These are phyloP conservation scores for Blastomussa wellsi DNA, from an alignment of 92 coral and sea anemone genomes.

Conservation along the genomic window DNA sequence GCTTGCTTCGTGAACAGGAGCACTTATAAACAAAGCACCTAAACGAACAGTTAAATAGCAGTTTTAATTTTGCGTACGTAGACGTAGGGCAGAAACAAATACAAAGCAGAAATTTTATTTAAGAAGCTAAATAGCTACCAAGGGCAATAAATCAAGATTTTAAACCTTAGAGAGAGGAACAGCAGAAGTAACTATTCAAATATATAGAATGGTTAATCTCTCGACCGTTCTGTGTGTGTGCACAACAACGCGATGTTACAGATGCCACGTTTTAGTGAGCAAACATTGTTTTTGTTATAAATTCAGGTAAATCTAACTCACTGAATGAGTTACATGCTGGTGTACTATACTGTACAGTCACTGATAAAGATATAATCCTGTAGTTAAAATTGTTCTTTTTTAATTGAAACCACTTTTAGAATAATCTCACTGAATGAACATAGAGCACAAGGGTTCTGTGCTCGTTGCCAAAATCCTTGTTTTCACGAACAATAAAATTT, in stretches of 20 bases:
- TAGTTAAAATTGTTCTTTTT: not conserved
- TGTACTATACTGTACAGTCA: not conserved
- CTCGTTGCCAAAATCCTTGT: not conserved
- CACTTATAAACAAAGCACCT: not conserved
- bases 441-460: not conserved
- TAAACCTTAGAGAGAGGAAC: not conserved
- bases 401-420: not conserved
- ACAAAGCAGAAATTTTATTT: constrained; percentile 15
- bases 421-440: not conserved
- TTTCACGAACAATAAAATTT: not conserved
- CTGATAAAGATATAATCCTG: not conserved
- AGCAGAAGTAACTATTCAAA: not conserved
- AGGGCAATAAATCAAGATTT: not conserved
- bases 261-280: constrained; percentile 1
- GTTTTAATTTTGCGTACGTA: not conserved
- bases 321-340: not conserved
- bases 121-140: not conserved
- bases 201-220: not conserved
- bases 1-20: not conserved
- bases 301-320: not conserved
- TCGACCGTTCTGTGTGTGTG: not conserved
- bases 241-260: not conserved
- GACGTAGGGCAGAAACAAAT: not conserved
- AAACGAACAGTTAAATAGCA: not conserved
- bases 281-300: not conserved